Evolutionary conservation across 2,797 vertebrate species (phyloP).

Genomic region (Helicolenus hilgendorfi): DNA sequence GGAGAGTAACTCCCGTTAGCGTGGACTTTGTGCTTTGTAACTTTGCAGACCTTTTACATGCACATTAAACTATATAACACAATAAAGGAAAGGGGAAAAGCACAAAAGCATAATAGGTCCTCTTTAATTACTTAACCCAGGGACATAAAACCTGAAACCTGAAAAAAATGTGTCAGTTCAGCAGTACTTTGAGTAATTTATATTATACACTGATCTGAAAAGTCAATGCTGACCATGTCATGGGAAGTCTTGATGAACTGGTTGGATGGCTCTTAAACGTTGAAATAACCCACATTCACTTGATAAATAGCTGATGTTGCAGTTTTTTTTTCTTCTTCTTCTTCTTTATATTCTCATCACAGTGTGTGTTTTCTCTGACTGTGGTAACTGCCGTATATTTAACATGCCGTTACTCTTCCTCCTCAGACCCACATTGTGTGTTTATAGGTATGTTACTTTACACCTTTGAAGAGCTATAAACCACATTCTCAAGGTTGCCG

Average conservation of each 20-base stretch:
- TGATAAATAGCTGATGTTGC: not conserved
- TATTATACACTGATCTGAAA: not conserved
- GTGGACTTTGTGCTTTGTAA: not conserved
- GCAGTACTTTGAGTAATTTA: not conserved
- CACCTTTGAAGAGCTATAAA: constrained; percentile 21
- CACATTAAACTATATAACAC: not conserved
- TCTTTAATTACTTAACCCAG: not conserved
- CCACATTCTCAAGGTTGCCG: not conserved
- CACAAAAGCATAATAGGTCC: not conserved
- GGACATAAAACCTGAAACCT: not conserved
- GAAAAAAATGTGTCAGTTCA: not conserved
- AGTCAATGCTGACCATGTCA: not conserved
- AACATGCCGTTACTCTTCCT: not conserved
- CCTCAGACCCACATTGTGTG: not conserved
- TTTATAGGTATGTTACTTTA: not conserved
- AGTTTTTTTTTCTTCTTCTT: not conserved
- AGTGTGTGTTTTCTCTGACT: not conserved
- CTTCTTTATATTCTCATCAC: not conserved
- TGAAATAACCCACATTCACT: not conserved
- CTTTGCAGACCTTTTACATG: not conserved
- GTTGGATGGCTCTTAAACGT: not conserved
- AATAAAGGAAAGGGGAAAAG: not conserved
- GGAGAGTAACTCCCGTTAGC: no score
- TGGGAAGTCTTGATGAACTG: not conserved
- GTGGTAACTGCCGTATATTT: not conserved